Evolutionary conservation across 2,888 invertebrate species (phyloP), one percentile per base, ranked within the genome.

Genomic region (Megalurothrips usitatus): DNA sequence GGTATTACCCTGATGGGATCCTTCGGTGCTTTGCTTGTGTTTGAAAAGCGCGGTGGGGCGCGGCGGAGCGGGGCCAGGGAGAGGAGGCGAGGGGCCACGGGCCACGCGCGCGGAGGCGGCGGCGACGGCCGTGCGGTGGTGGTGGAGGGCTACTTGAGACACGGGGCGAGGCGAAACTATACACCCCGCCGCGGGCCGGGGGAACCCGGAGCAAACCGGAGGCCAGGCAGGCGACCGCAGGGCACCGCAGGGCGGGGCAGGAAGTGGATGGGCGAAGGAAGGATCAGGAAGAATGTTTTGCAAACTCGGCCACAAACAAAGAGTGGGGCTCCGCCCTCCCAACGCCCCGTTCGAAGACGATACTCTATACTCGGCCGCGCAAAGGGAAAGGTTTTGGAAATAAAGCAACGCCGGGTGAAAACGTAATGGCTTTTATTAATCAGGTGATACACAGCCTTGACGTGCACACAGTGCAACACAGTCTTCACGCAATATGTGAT

Each of bases 1-100:
- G 68, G 68, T 75, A 75, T 75, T 75, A 75, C 23, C 68, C 68
- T 75, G 23, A 75, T 75, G 68, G 68, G 68, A 75, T 75, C 68
- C 68, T 75, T 75, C 68, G 68, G 68, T 26, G 68, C 68, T 75
- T 75, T 75, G 68, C 23, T 75, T 75, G 68, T 75, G 68, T 75
- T 75, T 75, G 68, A 75, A 75, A 75, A 75, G 68, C 68, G 68
- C 68, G 26, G 68, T 8, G 23, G 10, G 8, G 23, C 8, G 19
- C 19, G 58, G 58, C 23, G 68, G 23, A 68, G n/a, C 23, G 68
- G 0, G 68, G n/a, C n/a, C n/a, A n/a, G n/a, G n/a, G n/a, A n/a
- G n/a, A n/a, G n/a, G n/a, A n/a, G n/a, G n/a, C n/a, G n/a, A n/a
- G n/a, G n/a, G n/a, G n/a, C n/a, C n/a, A n/a, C n/a, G n/a, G n/a